These are phyloP conservation scores for Orius insidiosus DNA, from an alignment of 1,140 invertebrate genomes.

Conservation along the genomic window DNA sequence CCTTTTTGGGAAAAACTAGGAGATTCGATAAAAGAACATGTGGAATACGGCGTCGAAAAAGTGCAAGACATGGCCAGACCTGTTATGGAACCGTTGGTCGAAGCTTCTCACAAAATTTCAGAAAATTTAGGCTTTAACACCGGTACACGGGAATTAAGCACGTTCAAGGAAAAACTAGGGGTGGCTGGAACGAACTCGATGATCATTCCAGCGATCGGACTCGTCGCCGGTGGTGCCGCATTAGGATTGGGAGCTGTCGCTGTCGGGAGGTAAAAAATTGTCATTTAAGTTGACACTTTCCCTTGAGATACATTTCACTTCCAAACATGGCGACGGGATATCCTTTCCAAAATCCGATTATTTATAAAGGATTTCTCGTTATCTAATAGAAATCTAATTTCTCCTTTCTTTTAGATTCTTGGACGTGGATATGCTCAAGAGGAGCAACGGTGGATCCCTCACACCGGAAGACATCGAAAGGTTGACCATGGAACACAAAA, in stretches of 20 bases:
- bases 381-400: too few species aligned
- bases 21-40: slow-evolving; percentile 48
- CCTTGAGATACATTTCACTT: too few species aligned
- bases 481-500: slow-evolving; percentile 36
- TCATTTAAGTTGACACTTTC: too few species aligned
- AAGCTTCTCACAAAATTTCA: slow-evolving; percentile 58
- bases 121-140: slow-evolving; percentile 47
- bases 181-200: slow-evolving; percentile 33
- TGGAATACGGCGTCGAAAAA: slow-evolving; percentile 47
- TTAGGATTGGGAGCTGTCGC: slow-evolving; percentile 59
- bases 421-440: slow-evolving; percentile 42
- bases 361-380: too few species aligned
- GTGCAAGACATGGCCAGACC: slow-evolving; percentile 49
- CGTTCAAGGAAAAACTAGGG: slow-evolving; percentile 52
- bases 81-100: slow-evolving; percentile 50
- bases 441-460: slow-evolving; percentile 23
- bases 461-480: slow-evolving; percentile 26
- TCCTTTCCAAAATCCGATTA: too few species aligned
- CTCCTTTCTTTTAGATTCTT: too few species aligned
- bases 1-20: slow-evolving; percentile 54
- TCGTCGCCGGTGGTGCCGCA: slow-evolving; percentile 60
- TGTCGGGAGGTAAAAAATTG: slow-evolving; percentile 41
- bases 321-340: too few species aligned
- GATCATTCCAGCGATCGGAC: slow-evolving; percentile 50
- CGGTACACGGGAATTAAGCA: slow-evolving; percentile 21